Evolutionary conservation across 64 coral and sea anemone genomes (phyloP).

Genomic region (Cladopsammia gracilis): DNA sequence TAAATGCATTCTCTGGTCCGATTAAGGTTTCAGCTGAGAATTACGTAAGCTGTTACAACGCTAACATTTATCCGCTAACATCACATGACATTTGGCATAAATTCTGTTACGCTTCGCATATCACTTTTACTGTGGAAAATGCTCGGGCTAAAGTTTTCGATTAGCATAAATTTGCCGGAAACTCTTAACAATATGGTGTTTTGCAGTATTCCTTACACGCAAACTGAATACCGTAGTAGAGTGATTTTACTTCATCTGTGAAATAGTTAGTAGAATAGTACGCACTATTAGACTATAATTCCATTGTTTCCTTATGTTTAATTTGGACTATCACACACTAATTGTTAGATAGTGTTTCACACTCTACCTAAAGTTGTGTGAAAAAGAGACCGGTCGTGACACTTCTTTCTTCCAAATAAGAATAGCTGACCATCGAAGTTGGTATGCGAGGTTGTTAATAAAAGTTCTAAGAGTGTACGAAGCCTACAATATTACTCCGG

Average conservation of each 20-base stretch:
- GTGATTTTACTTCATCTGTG: too few species aligned
- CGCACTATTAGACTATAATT: too few species aligned
- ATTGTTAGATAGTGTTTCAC: too few species aligned
- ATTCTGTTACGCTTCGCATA: not conserved
- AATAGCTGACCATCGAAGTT: not conserved
- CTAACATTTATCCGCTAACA: not conserved
- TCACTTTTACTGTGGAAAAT: not conserved
- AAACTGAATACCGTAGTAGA: not conserved
- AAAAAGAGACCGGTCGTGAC: not conserved
- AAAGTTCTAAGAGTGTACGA: not conserved
- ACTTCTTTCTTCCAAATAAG: not conserved
- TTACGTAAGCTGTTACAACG: constrained; percentile 12
- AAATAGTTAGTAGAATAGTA: too few species aligned
- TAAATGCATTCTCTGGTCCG: not conserved
- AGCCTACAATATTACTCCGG: too few species aligned
- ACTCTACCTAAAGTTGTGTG: not conserved
- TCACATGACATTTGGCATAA: not conserved
- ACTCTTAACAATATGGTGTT: not conserved
- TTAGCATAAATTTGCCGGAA: constrained; percentile 8
- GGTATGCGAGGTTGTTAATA: not conserved
- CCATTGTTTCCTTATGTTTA: too few species aligned
- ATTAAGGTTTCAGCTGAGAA: not conserved
- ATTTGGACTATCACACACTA: too few species aligned
- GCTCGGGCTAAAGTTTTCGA: not conserved
- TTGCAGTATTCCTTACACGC: constrained; percentile 17